These are phyloP conservation scores for Palythoa caribaeorum DNA, from an alignment of 92 coral and sea anemone species.

Conservation along the genomic window DNA sequence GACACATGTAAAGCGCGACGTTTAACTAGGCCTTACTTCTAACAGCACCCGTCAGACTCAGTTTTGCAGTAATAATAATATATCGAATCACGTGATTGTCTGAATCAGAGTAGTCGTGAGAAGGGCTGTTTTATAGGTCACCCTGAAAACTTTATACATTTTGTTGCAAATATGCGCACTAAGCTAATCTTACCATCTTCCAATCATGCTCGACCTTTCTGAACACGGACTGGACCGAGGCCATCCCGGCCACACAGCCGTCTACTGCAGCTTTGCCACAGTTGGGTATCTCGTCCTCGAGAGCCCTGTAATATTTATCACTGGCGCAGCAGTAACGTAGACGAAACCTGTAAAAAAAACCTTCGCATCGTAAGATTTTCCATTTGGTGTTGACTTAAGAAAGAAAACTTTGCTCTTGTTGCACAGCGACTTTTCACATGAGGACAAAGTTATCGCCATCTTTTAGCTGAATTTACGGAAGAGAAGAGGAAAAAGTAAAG, in stretches of 20 bases:
- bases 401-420: background rate
- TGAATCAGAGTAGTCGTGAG: no score
- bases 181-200: slow-evolving; percentile 77
- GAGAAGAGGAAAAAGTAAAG: no score
- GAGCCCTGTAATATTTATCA: slow-evolving; percentile 80
- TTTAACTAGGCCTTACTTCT: no score
- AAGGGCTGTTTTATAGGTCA: no score
- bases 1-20: no score
- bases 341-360: slow-evolving; percentile 66
- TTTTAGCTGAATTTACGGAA: no score
- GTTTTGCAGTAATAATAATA: no score
- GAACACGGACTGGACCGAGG: slow-evolving; percentile 81
- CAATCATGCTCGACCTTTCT: slow-evolving; percentile 90
- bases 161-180: background rate
- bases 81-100: no score
- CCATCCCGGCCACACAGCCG: slow-evolving; percentile 82
- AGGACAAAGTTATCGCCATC: no score
- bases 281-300: slow-evolving; percentile 60
- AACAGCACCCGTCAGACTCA: no score
- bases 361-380: background rate
- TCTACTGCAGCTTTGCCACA: slow-evolving; percentile 55
- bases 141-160: no score
- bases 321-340: slow-evolving; percentile 82
- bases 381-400: background rate
- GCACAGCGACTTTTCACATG: background rate